Evolutionary conservation across 2,113 vertebrate species (phyloP), one percentile per base, ranked within the genome.

Genomic region (Poeciliopsis prolifica): DNA sequence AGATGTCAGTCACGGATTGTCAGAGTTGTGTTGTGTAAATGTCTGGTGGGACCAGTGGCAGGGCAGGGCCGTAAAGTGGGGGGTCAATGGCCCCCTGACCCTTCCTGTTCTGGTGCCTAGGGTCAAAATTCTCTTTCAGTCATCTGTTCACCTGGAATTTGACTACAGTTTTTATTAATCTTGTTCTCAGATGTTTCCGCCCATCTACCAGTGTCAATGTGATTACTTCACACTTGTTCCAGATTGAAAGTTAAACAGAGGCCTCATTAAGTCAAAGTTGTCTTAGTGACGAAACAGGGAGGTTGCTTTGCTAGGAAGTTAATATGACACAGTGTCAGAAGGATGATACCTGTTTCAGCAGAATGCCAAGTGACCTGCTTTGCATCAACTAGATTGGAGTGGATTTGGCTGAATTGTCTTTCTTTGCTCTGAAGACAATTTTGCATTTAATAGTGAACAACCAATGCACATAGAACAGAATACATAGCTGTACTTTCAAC

Each of bases 381-480:
- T 72, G 30, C 22, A 68, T 33, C 65, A 54, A 73, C 42, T 73
- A 42, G 61, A 30, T 65, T 65, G 29, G 9, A 73, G 26, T 72
- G 15, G 37, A 44, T 72, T 48, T 44, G 51, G 29, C 31, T 70
- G 54, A 33, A 31, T 31, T 30, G 7, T 37, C 31, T n/a, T 35
- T 54, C 14, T 35, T 70, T 24, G n/a, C 51, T 40, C 28, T 22
- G 26, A 14, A 29, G 70, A 61, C 26, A 42, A 63, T 42, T 72
- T 72, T 22, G 35, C 44, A 44, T 72, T 61, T 24, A n/a, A 12
- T 13, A 40, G 35, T 62, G 10, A 22, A 28, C 35, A 22, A 37
- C 58, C n/a, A 62, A 62, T 42, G 60, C 33, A 42, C 33, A 24
- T 24, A 8, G 7, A 22, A 58, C 1, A 58, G 24, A 2, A 9